Evolutionary conservation across 2,888 invertebrate species (phyloP), one percentile per base, ranked within the genome.

Genomic region (Phaonia tiefii): DNA sequence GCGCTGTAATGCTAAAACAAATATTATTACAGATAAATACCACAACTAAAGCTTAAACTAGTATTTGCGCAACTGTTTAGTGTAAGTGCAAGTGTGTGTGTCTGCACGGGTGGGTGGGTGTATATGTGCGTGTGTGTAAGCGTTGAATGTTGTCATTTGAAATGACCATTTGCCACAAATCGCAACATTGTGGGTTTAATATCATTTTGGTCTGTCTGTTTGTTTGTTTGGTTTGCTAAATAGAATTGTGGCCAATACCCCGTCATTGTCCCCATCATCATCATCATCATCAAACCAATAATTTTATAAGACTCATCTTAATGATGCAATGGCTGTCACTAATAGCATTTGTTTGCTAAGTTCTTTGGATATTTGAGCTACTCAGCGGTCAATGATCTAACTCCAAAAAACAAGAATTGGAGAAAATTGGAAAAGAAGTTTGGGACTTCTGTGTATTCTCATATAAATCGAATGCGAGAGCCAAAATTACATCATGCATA

Each of bases 121-220:
- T 46, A 39, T 22, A 2, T 26, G 26, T 60, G 22, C 72, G 39
- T 26, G 46, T 54, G 51, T 66, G 51, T 51, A 25, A 78, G 60
- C 78, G 31, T 31, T 31, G 31, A 37, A 77, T 76, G 65, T 70
- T 76, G 60, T 51, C 72, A 70, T 73, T 76, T 67, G 10, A 58
- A 70, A 77, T 73, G 56, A 69, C 69, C 75, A 73, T 73, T 73
- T 76, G 65, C 63, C 69, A 75, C 71, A 75, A 74, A 71, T 66
- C 66, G n/a, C 75, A 66, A 79, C 66, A 49, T 66, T 71, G 79
- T 79, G 71, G 39, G 79, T 49, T 71, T 67, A 79, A 79, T 75
- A 75, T 72, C 66, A 63, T 22, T 63, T 39, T 39, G 26, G 67
- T 63, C 51, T 46, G 60, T 39, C 11, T 58, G 46, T 54, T 58